Evolutionary conservation across 2,888 invertebrate species (phyloP).

Genomic region (Drosophila mercatorum): DNA sequence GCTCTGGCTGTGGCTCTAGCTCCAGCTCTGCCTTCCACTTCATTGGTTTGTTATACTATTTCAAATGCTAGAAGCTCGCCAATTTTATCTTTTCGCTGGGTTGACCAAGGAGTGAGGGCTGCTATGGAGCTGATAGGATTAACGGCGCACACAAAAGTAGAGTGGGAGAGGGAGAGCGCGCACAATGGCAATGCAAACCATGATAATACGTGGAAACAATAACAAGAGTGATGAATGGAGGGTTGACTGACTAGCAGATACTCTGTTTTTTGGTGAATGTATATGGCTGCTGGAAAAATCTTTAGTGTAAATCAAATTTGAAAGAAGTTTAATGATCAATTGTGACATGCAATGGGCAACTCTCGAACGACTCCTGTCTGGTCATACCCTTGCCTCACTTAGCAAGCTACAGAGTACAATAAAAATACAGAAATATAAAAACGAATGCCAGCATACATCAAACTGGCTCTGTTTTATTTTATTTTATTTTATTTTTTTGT

Average conservation of each 20-base stretch:
- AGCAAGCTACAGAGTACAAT: constrained; percentile 15
- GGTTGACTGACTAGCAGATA: background rate
- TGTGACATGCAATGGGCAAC: too few relatives aligned
- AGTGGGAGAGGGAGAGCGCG: background rate
- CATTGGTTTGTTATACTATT: constrained; percentile 52
- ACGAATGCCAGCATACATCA: constrained; percentile 38
- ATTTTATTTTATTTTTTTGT: constrained; percentile 8
- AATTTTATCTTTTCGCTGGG: constrained; percentile 37
- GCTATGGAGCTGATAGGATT: constrained; percentile 62
- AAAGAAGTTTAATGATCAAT: too few relatives aligned
- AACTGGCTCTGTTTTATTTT: constrained; percentile 26
- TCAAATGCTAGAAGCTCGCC: constrained; percentile 21
- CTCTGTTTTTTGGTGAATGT: background rate
- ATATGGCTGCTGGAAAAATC: too few relatives aligned
- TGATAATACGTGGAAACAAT: constrained; percentile 17
- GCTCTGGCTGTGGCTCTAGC: background rate
- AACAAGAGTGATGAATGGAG: background rate
- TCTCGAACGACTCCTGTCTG: background rate
- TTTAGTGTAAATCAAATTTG: too few relatives aligned
- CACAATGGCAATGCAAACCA: constrained; percentile 40
- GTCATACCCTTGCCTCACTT: background rate
- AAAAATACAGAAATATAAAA: constrained; percentile 7
- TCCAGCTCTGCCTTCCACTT: constrained; percentile 42
- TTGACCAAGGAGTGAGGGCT: constrained; percentile 20
- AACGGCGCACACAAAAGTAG: constrained; percentile 33